Percentiles rank a stretch among this genome's conserved stretches.
Evolutionary conservation across 2,888 invertebrate species (phyloP).

Genomic region (Teinopalpus imperialis): DNA sequence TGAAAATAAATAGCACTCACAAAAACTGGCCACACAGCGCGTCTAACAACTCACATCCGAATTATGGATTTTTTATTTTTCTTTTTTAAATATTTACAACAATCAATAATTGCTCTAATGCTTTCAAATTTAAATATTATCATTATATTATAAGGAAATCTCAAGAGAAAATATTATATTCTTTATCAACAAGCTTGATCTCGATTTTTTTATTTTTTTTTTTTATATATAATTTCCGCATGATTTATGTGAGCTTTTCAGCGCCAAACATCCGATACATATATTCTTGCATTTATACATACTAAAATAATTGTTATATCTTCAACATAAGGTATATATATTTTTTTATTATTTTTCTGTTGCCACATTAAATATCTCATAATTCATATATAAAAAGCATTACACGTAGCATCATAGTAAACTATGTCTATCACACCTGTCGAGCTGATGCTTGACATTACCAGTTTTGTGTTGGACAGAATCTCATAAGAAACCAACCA

Average conservation of each 20-base stretch:
- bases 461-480: conserved; percentile 33
- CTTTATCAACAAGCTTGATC: conserved; percentile 33
- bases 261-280: conserved; percentile 12
- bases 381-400: conserved; percentile 16
- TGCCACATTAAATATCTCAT: conserved; percentile 4
- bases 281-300: conserved; percentile 2
- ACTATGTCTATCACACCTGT: conserved; percentile 20
- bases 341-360: conserved; percentile 4
- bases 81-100: conserved; percentile 54
- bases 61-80: conserved; percentile 30
- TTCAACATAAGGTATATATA: conserved; percentile 16
- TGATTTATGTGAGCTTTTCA: conserved; percentile 8
- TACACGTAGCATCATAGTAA: conserved; percentile 6
- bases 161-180: conserved; percentile 42
- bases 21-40: conserved; percentile 15
- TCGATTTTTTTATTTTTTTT: conserved; percentile 24
- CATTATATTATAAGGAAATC: conserved; percentile 30
- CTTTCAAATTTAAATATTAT: conserved; percentile 28
- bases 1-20: conserved; percentile 20
- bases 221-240: conserved; percentile 20
- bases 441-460: conserved; percentile 16
- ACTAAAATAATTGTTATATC: conserved; percentile 6
- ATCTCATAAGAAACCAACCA: conserved; percentile 36
- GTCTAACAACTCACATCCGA: conserved; percentile 29
- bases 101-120: conserved; percentile 49